Evolutionary conservation across 1,140 invertebrate genomes (phyloP).

Genomic region (Brachionus paranguensis): DNA sequence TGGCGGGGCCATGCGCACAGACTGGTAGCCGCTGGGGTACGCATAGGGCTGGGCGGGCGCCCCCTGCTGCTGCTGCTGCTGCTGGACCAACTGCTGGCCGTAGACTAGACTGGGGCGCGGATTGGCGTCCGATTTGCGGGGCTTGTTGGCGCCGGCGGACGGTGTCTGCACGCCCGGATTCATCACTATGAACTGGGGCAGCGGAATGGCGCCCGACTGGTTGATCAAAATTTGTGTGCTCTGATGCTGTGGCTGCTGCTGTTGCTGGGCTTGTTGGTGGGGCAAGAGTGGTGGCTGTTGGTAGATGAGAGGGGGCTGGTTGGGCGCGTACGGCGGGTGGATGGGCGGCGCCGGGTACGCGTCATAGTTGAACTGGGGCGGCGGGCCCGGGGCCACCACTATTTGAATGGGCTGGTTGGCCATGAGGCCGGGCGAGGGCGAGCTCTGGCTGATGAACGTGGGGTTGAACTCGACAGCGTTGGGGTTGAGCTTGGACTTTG

Average conservation of each 20-base stretch:
- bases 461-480: background rate
- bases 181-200: background rate
- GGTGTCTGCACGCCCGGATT: background rate
- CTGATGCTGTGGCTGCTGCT: background rate
- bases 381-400: background rate
- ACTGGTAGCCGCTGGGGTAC: background rate
- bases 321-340: background rate
- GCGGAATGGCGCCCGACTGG: background rate
- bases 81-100: background rate
- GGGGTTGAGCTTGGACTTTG: background rate
- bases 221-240: constrained; percentile 17
- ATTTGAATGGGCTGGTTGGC: background rate
- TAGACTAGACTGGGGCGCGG: background rate
- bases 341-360: background rate
- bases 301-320: background rate
- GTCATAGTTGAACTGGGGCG: background rate
- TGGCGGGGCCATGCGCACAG: background rate
- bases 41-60: background rate
- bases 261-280: background rate
- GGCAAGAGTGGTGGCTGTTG: background rate
- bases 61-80: background rate
- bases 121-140: background rate
- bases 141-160: background rate
- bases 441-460: background rate
- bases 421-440: background rate